Conservation (phyloP, 2,888 invertebrate species). For the Beris morrisii region DNA sequence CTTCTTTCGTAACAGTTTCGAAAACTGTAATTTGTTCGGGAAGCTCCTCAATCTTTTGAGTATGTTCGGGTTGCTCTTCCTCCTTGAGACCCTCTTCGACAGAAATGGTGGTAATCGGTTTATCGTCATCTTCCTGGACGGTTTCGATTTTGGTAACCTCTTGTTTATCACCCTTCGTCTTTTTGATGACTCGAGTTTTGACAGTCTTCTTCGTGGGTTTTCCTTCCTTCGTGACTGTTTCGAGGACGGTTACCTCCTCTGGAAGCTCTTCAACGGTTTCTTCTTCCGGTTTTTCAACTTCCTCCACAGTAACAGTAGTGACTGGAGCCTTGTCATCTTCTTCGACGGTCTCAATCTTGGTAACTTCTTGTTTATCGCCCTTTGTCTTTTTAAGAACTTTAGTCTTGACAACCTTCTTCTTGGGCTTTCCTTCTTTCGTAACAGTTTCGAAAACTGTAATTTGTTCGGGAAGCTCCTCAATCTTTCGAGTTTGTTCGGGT, state of each 20-base stretch:
- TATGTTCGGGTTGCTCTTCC: constrained; percentile 41
- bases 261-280: constrained; percentile 46
- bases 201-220: constrained; percentile 43
- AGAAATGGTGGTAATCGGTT: constrained; percentile 48
- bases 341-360: constrained; percentile 45
- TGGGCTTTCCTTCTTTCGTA: constrained; percentile 49
- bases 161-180: constrained; percentile 42
- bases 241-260: constrained; percentile 42
- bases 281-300: constrained; percentile 44
- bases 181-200: constrained; percentile 41
- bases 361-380: constrained; percentile 48
- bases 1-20: constrained; percentile 40
- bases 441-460: constrained; percentile 45
- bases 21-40: constrained; percentile 42
- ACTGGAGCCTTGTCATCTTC: constrained; percentile 48
- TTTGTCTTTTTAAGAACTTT: constrained; percentile 51
- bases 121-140: constrained; percentile 50
- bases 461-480: constrained; percentile 49
- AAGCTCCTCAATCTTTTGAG: constrained; percentile 45
- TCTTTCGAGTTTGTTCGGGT: constrained; percentile 34
- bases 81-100: constrained; percentile 41
- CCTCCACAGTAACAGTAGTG: constrained; percentile 40
- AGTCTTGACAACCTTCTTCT: constrained; percentile 47
- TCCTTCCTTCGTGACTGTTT: constrained; percentile 45
- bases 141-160: constrained; percentile 49